phyloP scores from a whole-genome alignment of 2,113 vertebrate genomes.

The Tringa solitaria region DNA sequence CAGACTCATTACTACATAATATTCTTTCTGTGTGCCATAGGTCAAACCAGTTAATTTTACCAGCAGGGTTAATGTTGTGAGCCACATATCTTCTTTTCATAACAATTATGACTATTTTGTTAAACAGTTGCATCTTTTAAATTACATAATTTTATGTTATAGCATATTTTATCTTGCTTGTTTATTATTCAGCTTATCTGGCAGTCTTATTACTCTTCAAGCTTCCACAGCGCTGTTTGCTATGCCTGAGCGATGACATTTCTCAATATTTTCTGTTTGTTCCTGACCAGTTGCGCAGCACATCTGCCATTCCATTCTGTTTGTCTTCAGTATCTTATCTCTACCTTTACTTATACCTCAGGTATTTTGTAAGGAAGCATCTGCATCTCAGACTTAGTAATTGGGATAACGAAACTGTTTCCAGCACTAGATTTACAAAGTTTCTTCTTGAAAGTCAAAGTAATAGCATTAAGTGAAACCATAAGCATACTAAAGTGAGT shows the following conservation, averaged over 20 bases:
- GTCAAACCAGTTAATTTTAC: background rate
- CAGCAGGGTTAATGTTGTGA: background rate
- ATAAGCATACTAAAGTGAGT: background rate
- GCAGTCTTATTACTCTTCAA: background rate
- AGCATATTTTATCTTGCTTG: background rate
- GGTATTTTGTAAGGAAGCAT: background rate
- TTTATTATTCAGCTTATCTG: background rate
- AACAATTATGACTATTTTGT: background rate
- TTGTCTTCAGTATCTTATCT: constrained; percentile 2
- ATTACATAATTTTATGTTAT: background rate
- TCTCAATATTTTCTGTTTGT: background rate
- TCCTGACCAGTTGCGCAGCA: background rate
- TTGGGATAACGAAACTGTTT: background rate
- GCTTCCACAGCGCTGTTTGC: background rate
- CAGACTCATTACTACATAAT: background rate
- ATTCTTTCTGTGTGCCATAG: background rate
- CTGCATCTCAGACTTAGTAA: background rate
- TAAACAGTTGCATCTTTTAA: background rate
- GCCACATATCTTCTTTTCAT: background rate
- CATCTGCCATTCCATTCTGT: background rate
- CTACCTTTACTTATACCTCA: background rate
- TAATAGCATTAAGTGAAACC: background rate
- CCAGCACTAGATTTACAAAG: background rate
- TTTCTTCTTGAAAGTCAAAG: background rate
- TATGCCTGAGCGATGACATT: background rate